Evolutionary conservation across 2,797 vertebrate genomes (phyloP), one percentile per base, ranked within the genome.

Genomic region (Sebastes flavidus): DNA sequence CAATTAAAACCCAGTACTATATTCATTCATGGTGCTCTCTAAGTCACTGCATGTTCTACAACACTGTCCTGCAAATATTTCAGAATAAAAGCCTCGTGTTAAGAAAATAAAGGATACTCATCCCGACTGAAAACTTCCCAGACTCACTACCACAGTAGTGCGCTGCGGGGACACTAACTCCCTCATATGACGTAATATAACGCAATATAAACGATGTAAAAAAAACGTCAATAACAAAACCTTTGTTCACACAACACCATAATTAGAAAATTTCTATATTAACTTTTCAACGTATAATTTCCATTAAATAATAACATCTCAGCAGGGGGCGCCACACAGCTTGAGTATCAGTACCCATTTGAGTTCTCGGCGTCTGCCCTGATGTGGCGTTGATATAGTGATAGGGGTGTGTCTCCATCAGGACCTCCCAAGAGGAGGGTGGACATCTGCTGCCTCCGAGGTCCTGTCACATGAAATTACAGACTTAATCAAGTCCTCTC

Each of bases 371-470:
- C 13, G 52, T 82, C 59, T 74, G 65, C 18, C 71, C 66, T 77
- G 87, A 87, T 83, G 80, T 89, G 90, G 77, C 56, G 7, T 75
- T 88, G 75, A 89, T 87, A 72, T 55, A 89, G 80, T 83, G 84
- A 86, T 72, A 77, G 69, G 81, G 81, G 76, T 71, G 82, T 79
- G 84, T 79, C 80, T 83, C 75, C 49, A 79, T 65, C 63, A 79
- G 89, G 81, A 84, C 81, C 82, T 91, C 89, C 87, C 77, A 70
- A 49, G 84, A 88, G 89, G 84, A 82, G 69, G 62, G 75, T 83
- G 91, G 88, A 86, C 84, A 93, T 93, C 91, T 91, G 89, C 84
- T 83, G 83, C 82, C 73, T 90, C 86, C 73, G 72, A 90, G 87
- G 73, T 81, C 76, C 82, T 87, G 88, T 91, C 86, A 91, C 86